Percentiles rank a stretch among this genome's conserved stretches.
Evolutionary conservation across 2,888 invertebrate genomes (phyloP).

Genomic region (Pherbina coryleti): DNA sequence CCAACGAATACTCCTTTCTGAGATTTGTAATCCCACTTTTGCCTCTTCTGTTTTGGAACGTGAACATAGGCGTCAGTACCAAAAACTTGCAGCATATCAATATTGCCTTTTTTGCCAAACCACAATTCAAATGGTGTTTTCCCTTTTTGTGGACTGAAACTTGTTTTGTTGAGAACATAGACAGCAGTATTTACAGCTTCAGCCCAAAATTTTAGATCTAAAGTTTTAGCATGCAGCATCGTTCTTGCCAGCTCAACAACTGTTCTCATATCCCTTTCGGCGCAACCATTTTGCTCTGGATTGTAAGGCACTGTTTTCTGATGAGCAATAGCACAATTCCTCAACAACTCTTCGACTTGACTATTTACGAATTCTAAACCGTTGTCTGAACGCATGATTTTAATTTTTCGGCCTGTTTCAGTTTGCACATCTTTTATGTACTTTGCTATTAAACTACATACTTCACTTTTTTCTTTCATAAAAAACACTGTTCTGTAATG

Average conservation of each 20-base stretch:
- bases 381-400: constrained; percentile 53
- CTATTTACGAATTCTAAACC: constrained; percentile 54
- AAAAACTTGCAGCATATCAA: constrained; percentile 56
- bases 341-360: constrained; percentile 48
- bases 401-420: constrained; percentile 48
- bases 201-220: constrained; percentile 59
- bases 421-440: constrained; percentile 48
- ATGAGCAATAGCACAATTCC: constrained; percentile 50
- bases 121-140: constrained; percentile 57
- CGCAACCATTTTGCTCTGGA: constrained; percentile 59
- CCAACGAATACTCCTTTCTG: constrained; percentile 51
- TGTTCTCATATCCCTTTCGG: constrained; percentile 61
- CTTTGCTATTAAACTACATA: too few relatives aligned
- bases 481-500: constrained; percentile 42
- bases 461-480: constrained; percentile 43
- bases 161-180: constrained; percentile 60
- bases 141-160: constrained; percentile 45
- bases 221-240: constrained; percentile 47
- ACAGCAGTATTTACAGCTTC: constrained; percentile 62
- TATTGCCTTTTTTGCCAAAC: constrained; percentile 34
- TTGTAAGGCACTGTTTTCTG: constrained; percentile 40
- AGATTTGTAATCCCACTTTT: constrained; percentile 60
- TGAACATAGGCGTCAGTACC: constrained; percentile 61
- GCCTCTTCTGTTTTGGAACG: constrained; percentile 59
- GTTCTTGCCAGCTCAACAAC: constrained; percentile 58